Percentiles rank a stretch among this genome's conserved stretches.
Conservation (phyloP, 2,113 vertebrate species). For the Ciconia boyciana region DNA sequence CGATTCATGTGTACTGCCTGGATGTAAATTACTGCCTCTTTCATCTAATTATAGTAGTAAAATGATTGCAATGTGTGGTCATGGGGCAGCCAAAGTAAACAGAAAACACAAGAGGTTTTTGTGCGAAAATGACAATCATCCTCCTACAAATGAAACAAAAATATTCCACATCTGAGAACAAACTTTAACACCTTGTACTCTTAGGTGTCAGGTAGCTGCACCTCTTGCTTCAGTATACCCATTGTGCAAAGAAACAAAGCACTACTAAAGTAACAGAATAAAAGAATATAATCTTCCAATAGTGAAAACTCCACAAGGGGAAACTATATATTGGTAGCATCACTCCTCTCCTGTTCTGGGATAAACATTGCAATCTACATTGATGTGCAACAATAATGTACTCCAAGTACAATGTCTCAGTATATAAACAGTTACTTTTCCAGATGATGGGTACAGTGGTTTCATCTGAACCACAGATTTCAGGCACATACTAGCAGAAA, state of each 20-base stretch:
- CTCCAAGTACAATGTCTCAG: not conserved
- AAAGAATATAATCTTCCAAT: not conserved
- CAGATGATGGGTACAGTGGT: not conserved
- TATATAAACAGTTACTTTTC: not conserved
- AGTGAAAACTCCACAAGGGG: not conserved
- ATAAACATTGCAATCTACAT: not conserved
- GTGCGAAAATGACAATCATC: not conserved
- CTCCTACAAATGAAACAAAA: not conserved
- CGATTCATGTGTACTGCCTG: accelerated
- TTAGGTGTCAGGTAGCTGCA: not conserved
- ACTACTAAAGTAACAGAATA: not conserved
- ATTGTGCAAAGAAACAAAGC: not conserved
- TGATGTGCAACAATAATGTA: not conserved
- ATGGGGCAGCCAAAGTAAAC: not conserved
- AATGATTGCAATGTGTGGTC: not conserved
- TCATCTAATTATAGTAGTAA: not conserved
- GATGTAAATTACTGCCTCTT: not conserved
- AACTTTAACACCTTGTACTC: not conserved
- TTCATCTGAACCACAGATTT: not conserved
- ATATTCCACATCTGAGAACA: not conserved
- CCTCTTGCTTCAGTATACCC: not conserved
- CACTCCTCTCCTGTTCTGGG: not conserved
- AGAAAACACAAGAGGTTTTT: not conserved
- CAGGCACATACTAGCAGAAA: not conserved
- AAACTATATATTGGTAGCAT: not conserved